Percentiles rank a stretch among this genome's conserved stretches.
Conservation (phyloP, 2,797 vertebrate genomes). For the Scyliorhinus canicula region DNA sequence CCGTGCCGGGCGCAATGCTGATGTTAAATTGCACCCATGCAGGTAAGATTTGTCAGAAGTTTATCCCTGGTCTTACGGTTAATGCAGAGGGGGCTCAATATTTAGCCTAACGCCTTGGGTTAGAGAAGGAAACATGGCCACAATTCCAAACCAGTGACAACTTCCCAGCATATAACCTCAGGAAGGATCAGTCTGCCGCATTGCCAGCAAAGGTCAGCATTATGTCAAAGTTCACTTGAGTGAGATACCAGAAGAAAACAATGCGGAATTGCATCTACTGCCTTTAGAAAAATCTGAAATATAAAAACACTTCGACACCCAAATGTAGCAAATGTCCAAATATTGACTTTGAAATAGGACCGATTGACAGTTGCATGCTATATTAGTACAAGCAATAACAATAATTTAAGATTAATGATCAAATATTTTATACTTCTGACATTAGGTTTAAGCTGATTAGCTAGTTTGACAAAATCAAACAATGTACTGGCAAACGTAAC, state of each 20-base stretch:
- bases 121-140: too few relatives aligned
- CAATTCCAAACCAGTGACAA: neutral
- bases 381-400: neutral
- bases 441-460: neutral
- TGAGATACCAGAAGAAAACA: neutral
- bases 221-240: neutral
- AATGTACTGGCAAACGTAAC: neutral
- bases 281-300: neutral
- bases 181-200: neutral
- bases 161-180: neutral
- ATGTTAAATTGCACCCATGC: too few relatives aligned
- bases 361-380: neutral
- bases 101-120: neutral
- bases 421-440: neutral
- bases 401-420: constrained; percentile 7
- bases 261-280: neutral
- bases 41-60: neutral
- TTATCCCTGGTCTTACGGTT: neutral
- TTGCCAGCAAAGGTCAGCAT: neutral
- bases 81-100: neutral
- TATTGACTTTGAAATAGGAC: neutral
- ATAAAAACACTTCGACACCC: neutral
- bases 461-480: neutral
- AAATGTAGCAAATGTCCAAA: neutral
- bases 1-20: too few relatives aligned